Conservation (phyloP, 2,888 invertebrate species). For the Tillus elongatus region DNA sequence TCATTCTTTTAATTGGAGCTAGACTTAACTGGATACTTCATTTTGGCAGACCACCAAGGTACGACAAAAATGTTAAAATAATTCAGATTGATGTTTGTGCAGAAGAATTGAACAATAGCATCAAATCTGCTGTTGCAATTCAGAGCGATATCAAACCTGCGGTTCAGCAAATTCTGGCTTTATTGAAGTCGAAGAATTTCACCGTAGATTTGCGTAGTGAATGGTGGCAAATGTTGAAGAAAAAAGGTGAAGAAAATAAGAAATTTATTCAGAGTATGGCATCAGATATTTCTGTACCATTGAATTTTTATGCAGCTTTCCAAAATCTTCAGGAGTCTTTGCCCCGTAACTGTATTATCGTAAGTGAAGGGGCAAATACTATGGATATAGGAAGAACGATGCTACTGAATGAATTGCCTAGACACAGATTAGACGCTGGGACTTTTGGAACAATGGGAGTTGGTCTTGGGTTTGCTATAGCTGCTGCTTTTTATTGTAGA, state of each 20-base stretch:
- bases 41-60: constrained; percentile 85
- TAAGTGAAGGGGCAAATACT: constrained; percentile 96
- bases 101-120: constrained; percentile 90
- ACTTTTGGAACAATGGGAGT: constrained; percentile 98
- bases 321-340: constrained; percentile 67
- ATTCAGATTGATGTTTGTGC: constrained; percentile 85
- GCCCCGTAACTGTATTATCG: constrained; percentile 78
- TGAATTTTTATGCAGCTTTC: constrained; percentile 92
- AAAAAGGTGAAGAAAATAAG: constrained; percentile 65
- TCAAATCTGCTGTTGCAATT: constrained; percentile 67
- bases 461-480: constrained; percentile 84
- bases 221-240: constrained; percentile 71
- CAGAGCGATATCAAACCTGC: constrained; percentile 77
- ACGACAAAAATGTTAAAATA: constrained; percentile 70
- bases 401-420: constrained; percentile 70
- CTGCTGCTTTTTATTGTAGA: constrained; percentile 83
- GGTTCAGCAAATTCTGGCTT: constrained; percentile 52
- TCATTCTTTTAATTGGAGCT: constrained; percentile 69
- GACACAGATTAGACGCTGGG: constrained; percentile 89
- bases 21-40: constrained; percentile 97
- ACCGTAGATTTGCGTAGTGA: constrained; percentile 46
- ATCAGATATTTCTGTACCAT: constrained; percentile 60
- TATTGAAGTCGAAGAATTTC: constrained; percentile 52
- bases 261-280: constrained; percentile 61
- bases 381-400: constrained; percentile 96